Percentiles rank a stretch among this genome's conserved stretches.
phyloP scores from a whole-genome alignment of 92 coral and sea anemone genomes.

The Pocillopora grandis region DNA sequence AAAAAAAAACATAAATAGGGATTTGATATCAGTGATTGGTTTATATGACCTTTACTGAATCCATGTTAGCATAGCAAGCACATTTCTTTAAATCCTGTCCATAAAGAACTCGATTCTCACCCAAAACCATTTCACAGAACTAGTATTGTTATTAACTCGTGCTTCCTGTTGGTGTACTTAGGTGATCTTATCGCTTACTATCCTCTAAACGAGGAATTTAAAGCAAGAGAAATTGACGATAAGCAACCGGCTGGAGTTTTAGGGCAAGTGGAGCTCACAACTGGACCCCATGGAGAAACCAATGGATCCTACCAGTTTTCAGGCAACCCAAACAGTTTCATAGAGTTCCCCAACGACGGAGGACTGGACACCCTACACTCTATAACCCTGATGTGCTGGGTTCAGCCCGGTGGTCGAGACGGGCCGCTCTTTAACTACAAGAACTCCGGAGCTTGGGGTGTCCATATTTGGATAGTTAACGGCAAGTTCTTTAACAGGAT shows the following conservation, averaged over 20 bases:
- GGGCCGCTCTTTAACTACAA: slow-evolving; percentile 35
- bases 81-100: too few relatives aligned
- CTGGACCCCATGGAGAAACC: slow-evolving; percentile 2
- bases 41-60: too few relatives aligned
- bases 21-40: too few relatives aligned
- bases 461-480: slow-evolving; percentile 25
- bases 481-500: slow-evolving; percentile 20
- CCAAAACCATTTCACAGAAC: too few relatives aligned
- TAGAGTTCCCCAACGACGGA: slow-evolving; percentile 22
- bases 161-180: background rate
- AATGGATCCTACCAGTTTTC: slow-evolving; percentile 12
- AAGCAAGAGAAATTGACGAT: background rate
- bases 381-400: slow-evolving; percentile 35
- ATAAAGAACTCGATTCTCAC: too few relatives aligned
- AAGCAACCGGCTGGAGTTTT: background rate
- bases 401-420: slow-evolving; percentile 14
- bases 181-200: background rate
- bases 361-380: slow-evolving; percentile 16
- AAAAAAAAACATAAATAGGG: too few relatives aligned
- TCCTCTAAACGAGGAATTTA: slow-evolving; percentile 1
- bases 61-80: too few relatives aligned
- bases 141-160: too few relatives aligned
- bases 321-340: too few relatives aligned
- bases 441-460: slow-evolving; percentile 12
- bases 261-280: background rate